Evolutionary conservation across 2,888 invertebrate species (phyloP).

Genomic region (Microdon myrmicae): DNA sequence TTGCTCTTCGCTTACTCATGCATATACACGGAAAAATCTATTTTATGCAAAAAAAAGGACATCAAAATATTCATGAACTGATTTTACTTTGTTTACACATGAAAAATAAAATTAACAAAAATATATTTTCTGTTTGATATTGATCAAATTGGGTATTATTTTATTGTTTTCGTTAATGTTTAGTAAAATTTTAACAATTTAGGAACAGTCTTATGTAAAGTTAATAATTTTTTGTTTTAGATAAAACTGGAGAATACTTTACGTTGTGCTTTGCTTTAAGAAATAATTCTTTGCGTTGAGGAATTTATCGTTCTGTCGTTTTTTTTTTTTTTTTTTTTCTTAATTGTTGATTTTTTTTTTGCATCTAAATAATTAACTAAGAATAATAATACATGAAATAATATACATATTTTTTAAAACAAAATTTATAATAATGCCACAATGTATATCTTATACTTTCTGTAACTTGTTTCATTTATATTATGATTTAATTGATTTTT

Average conservation of each 20-base stretch:
- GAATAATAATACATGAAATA: conserved; percentile 44
- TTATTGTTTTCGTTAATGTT: conserved; percentile 5
- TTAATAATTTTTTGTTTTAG: conserved; percentile 18
- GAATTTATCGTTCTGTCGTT: conserved; percentile 18
- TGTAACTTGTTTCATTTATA: conserved; percentile 16
- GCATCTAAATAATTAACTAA: conserved; percentile 40
- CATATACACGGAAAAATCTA: too few relatives aligned
- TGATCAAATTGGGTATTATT: conserved; percentile 20
- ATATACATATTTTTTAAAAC: conserved; percentile 30
- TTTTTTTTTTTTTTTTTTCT: conserved; percentile 13
- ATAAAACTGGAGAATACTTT: conserved; percentile 41
- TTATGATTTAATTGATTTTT: conserved; percentile 41
- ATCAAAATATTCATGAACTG: too few relatives aligned
- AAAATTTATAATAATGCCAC: conserved; percentile 49
- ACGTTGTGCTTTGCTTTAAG: conserved; percentile 44
- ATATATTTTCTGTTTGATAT: conserved; percentile 36
- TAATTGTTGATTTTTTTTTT: conserved; percentile 10
- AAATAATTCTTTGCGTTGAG: conserved; percentile 25
- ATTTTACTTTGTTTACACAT: conserved; percentile 23
- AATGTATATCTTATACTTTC: conserved; percentile 37
- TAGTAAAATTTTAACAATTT: conserved; percentile 44
- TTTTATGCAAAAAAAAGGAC: conserved; percentile 23
- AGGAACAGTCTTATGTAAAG: conserved; percentile 47
- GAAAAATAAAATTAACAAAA: conserved; percentile 28
- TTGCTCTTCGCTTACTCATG: too few relatives aligned